Conservation (phyloP, 1,140 invertebrate species). For the Venustaconcha ellipsiformis region DNA sequence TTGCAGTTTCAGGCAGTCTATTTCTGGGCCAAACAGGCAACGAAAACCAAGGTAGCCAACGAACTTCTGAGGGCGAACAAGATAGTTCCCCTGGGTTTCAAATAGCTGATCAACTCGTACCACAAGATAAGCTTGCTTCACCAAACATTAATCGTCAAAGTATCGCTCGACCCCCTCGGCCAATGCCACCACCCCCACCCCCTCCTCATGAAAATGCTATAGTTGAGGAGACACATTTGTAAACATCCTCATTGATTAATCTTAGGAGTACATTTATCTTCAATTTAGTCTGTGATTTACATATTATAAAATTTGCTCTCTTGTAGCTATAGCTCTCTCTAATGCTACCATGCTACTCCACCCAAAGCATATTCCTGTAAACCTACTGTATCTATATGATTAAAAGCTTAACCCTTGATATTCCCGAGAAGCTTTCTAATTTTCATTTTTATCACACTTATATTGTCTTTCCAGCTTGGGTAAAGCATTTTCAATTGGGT, state of each 20-base stretch:
- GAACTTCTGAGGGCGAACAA: background rate
- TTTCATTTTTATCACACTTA: too few relatives aligned
- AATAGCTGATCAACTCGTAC: conserved; percentile 24
- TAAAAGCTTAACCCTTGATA: too few relatives aligned
- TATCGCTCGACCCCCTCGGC: conserved; percentile 33
- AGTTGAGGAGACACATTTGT: conserved; percentile 45
- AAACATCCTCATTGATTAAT: conserved; percentile 5
- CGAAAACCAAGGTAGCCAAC: conserved; percentile 20
- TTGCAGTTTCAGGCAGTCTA: conserved; percentile 5
- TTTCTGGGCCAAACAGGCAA: conserved; percentile 7
- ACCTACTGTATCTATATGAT: too few relatives aligned
- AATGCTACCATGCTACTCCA: too few relatives aligned
- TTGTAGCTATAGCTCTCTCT: too few relatives aligned
- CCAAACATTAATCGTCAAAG: conserved; percentile 28
- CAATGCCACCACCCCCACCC: conserved; percentile 45
- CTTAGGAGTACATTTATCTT: too few relatives aligned
- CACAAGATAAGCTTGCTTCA: conserved; percentile 19
- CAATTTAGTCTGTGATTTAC: conserved; percentile 24
- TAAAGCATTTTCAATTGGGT: too few relatives aligned
- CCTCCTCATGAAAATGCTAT: conserved; percentile 38
- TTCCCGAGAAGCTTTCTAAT: too few relatives aligned
- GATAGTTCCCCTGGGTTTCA: conserved; percentile 1
- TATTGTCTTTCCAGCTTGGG: too few relatives aligned
- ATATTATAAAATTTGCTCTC: background rate
- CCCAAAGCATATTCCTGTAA: too few relatives aligned